phyloP scores from a whole-genome alignment of 2,797 vertebrate species.

The Pipistrellus kuhlii region DNA sequence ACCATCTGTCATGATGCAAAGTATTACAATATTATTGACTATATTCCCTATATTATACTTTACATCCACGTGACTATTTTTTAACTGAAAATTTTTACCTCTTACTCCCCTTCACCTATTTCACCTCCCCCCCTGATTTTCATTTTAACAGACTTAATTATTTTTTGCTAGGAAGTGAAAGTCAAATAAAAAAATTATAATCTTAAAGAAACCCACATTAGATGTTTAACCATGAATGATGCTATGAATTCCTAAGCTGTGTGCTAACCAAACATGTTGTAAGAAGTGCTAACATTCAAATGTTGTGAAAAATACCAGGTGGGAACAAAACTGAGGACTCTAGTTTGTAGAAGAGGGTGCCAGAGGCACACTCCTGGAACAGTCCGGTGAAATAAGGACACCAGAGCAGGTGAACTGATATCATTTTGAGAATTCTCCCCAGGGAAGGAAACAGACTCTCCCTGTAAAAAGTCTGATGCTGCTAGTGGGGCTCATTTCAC shows the following conservation, averaged over 20 bases:
- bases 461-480: neutral
- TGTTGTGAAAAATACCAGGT: neutral
- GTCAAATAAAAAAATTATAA: slow-evolving; percentile 14
- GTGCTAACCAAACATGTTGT: neutral
- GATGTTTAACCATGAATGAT: neutral
- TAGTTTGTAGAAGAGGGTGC: neutral
- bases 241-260: neutral
- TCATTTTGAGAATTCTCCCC: neutral
- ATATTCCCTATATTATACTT: neutral
- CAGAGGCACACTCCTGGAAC: neutral
- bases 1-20: neutral
- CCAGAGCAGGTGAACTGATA: neutral
- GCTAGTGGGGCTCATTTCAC: neutral
- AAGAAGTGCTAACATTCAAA: neutral
- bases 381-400: neutral
- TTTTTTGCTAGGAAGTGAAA: neutral
- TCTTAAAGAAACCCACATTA: neutral
- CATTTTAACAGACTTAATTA: neutral
- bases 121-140: neutral
- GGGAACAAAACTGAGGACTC: neutral
- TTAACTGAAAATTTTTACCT: neutral
- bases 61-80: neutral
- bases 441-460: neutral
- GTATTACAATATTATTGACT: neutral
- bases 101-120: neutral